A percentile compares a stretch with the other conserved stretches of the same genome.
Evolutionary conservation across 2,113 vertebrate genomes (phyloP).

Genomic region (Heterocephalus glaber): DNA sequence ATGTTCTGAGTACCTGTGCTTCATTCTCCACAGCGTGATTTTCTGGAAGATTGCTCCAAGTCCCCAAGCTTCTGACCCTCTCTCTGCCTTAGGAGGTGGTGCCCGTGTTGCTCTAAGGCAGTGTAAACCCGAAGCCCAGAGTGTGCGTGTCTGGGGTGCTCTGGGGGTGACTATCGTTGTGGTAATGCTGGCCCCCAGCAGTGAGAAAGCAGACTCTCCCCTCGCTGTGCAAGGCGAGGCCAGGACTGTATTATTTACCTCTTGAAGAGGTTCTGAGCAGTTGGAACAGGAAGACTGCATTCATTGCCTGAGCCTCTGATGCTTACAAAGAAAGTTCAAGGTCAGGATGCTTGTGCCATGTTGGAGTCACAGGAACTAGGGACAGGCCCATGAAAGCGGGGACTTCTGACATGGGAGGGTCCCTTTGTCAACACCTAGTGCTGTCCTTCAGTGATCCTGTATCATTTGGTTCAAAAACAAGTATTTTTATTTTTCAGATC

Average conservation of each 20-base stretch:
- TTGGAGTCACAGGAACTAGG: fast-evolving
- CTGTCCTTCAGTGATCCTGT: background rate
- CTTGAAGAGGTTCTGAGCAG: background rate
- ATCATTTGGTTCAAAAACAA: background rate
- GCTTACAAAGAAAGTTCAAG: background rate
- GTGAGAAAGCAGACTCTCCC: background rate
- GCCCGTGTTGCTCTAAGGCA: background rate
- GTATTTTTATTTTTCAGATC: background rate
- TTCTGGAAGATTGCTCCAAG: background rate
- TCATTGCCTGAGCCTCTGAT: background rate
- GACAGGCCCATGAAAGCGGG: background rate
- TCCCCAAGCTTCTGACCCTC: background rate
- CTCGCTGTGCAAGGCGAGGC: background rate
- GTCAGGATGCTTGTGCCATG: background rate
- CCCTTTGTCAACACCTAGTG: background rate
- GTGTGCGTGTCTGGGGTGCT: background rate
- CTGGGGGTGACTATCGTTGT: background rate
- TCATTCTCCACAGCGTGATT: background rate
- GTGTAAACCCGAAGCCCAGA: background rate
- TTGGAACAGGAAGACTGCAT: fast-evolving
- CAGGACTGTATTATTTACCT: background rate
- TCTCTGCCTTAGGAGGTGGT: background rate
- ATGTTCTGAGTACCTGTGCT: background rate
- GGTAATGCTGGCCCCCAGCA: background rate
- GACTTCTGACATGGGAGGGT: background rate